These are phyloP conservation scores for Phlogophora meticulosa DNA, from an alignment of 2,888 invertebrate species.

Conservation along the genomic window DNA sequence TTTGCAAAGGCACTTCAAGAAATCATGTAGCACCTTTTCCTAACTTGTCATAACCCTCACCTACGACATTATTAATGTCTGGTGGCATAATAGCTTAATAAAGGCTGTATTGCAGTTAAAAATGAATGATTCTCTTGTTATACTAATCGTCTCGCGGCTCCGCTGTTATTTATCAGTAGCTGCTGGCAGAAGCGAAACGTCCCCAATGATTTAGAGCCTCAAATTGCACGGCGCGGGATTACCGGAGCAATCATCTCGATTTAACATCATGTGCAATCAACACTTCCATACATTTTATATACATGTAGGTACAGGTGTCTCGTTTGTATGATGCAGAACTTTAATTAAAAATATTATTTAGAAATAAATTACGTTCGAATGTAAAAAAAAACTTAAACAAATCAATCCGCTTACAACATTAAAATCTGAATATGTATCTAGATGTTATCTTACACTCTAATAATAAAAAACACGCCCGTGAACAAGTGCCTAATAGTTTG, in stretches of 20 bases:
- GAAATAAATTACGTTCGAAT: constrained; percentile 21
- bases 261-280: constrained; percentile 78
- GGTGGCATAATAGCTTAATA: constrained; percentile 76
- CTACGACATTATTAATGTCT: constrained; percentile 63
- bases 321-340: constrained; percentile 26
- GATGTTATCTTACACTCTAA: constrained; percentile 49
- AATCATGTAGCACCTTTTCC: constrained; percentile 4
- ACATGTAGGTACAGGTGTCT: constrained; percentile 4
- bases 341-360: constrained; percentile 51
- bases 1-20: background rate
- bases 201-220: constrained; percentile 87
- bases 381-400: constrained; percentile 37
- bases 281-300: constrained; percentile 61
- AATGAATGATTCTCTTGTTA: constrained; percentile 84
- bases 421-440: constrained; percentile 40
- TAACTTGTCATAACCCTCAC: constrained; percentile 29
- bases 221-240: constrained; percentile 87
- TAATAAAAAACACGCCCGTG: constrained; percentile 58
- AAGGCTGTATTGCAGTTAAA: constrained; percentile 74
- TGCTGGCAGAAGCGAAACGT: constrained; percentile 73
- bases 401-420: constrained; percentile 52
- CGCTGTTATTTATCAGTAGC: constrained; percentile 89
- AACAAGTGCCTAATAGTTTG: constrained; percentile 63
- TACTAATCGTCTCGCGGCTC: constrained; percentile 82
- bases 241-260: constrained; percentile 77